phyloP scores from a whole-genome alignment of 2,113 vertebrate species.

The Blennius ocellaris region DNA sequence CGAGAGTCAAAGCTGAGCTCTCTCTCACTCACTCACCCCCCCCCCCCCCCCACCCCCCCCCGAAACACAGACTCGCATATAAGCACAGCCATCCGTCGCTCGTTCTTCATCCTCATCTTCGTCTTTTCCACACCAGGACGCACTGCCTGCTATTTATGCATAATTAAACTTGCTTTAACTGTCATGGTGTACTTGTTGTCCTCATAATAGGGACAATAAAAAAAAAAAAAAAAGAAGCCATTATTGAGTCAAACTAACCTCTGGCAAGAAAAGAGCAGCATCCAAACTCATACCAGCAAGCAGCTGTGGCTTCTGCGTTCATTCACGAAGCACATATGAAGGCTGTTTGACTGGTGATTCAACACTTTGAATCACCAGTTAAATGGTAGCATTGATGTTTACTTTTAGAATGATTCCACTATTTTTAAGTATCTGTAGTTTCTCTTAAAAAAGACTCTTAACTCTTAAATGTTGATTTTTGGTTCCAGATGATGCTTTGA shows the following conservation, averaged over 20 bases:
- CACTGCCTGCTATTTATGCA: constrained; percentile 32
- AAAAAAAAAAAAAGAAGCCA: constrained; percentile 12
- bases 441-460: too few relatives aligned
- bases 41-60: not conserved
- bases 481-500: too few relatives aligned
- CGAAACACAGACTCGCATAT: constrained; percentile 3
- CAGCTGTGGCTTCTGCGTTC: not conserved
- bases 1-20: constrained; percentile 44
- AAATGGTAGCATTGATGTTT: too few relatives aligned
- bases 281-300: not conserved
- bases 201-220: constrained; percentile 5
- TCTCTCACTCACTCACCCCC: constrained; percentile 33
- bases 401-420: too few relatives aligned
- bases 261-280: constrained; percentile 6
- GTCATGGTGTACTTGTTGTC: constrained; percentile 23
- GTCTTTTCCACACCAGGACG: constrained; percentile 17
- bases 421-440: too few relatives aligned
- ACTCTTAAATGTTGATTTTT: too few relatives aligned
- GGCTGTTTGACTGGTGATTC: too few relatives aligned
- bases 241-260: constrained; percentile 19
- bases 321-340: not conserved
- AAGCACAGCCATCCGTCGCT: constrained; percentile 20
- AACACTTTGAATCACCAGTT: too few relatives aligned
- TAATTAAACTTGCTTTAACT: constrained; percentile 47
- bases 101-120: constrained; percentile 14